phyloP scores from a whole-genome alignment of 2,797 vertebrate species.

The Danio tinwini region DNA sequence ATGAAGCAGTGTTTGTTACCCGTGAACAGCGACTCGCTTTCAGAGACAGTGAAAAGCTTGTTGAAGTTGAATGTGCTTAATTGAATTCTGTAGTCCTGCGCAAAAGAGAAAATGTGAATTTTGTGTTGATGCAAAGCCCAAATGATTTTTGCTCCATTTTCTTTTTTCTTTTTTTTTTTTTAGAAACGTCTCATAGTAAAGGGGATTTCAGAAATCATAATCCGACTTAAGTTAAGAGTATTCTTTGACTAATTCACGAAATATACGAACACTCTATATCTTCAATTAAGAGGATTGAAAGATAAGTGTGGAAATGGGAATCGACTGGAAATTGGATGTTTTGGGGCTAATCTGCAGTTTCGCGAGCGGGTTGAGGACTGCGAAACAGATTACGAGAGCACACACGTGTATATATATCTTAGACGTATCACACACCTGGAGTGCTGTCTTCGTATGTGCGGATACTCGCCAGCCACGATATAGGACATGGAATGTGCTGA shows the following conservation, averaged over 20 bases:
- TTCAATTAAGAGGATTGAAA: conserved; percentile 70
- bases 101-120: conserved; percentile 29
- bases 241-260: conserved; percentile 68
- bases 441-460: conserved; percentile 53
- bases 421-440: conserved; percentile 19
- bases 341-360: conserved; percentile 68
- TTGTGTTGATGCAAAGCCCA: conserved; percentile 52
- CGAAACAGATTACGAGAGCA: conserved; percentile 73
- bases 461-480: conserved; percentile 37
- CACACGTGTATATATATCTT: conserved; percentile 41
- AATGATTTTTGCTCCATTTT: conserved; percentile 38
- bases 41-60: conserved; percentile 72
- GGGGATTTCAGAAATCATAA: conserved; percentile 67
- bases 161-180: conserved; percentile 28
- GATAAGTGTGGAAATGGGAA: conserved; percentile 72
- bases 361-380: conserved; percentile 63
- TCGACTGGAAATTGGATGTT: conserved; percentile 68
- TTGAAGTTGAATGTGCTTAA: conserved; percentile 69
- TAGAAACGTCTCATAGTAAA: conserved; percentile 46
- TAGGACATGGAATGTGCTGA: conserved; percentile 56
- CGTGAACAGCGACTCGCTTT: conserved; percentile 77
- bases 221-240: conserved; percentile 70
- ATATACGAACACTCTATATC: conserved; percentile 69
- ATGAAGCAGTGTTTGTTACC: conserved; percentile 67
- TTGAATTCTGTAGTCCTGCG: conserved; percentile 71